Evolutionary conservation across 1,140 invertebrate genomes (phyloP).

Genomic region (Hyles vespertilio): DNA sequence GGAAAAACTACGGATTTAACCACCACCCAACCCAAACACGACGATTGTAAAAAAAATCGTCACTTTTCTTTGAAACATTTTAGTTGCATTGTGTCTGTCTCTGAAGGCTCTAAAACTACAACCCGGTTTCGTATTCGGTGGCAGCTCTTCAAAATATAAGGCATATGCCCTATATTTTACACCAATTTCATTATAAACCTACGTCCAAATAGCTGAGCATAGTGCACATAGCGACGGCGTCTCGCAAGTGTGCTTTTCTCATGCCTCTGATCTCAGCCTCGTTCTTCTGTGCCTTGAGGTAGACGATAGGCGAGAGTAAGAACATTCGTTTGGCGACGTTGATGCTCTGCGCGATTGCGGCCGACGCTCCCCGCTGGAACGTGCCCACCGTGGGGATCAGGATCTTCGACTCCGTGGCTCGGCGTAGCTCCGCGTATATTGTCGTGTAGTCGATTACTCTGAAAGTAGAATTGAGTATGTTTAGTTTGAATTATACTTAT

Average conservation of each 20-base stretch:
- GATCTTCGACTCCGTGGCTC: slow-evolving; percentile 80
- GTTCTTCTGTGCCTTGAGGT: slow-evolving; percentile 92
- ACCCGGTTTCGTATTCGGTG: too few species aligned
- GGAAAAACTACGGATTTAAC: too few species aligned
- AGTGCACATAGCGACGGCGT: slow-evolving; percentile 94
- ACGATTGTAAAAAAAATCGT: too few species aligned
- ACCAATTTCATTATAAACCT: background rate
- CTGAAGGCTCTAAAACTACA: too few species aligned
- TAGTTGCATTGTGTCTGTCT: too few species aligned
- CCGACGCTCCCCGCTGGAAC: slow-evolving; percentile 85
- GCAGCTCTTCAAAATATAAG: too few species aligned
- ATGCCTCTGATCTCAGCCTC: slow-evolving; percentile 90
- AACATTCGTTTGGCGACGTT: slow-evolving; percentile 76
- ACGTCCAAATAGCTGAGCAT: slow-evolving; percentile 91
- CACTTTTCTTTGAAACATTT: too few species aligned
- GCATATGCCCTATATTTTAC: too few species aligned
- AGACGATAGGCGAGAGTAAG: slow-evolving; percentile 84
- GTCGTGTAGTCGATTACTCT: slow-evolving; percentile 83
- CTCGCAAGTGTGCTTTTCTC: slow-evolving; percentile 87
- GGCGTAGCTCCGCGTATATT: slow-evolving; percentile 83
- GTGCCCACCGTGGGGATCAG: slow-evolving; percentile 84
- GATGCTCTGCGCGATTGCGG: slow-evolving; percentile 83
- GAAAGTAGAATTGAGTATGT: slow-evolving; percentile 3
- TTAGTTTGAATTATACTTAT: too few species aligned
- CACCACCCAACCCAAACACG: too few species aligned